Base-by-base conservation (phyloP, 1,140 invertebrate species). In the Diabrotica undecimpunctata region DNA sequence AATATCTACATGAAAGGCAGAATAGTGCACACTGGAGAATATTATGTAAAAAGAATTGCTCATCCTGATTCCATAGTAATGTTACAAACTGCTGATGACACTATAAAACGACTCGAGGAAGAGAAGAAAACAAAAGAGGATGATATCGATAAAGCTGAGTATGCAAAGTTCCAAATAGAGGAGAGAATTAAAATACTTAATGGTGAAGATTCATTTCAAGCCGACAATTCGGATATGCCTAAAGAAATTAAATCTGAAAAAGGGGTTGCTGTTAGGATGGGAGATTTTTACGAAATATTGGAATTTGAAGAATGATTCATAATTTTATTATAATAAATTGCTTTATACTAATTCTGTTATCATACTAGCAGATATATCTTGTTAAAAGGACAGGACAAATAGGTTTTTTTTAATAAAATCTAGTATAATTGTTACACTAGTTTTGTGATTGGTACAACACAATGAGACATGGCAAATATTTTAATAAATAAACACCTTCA, bases 11-110 rank as follows among this genome's bases (percentile, higher is more conserved):
- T 74, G 54, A 67, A 67, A 50, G 74, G 69, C n/a, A 59, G 37
- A 35, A 70, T 75, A 37, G 59, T 70, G 11, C 74, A 74, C 39
- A 75, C 74, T n/a, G 70, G 72, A 6, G 74, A 75, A 64, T 74
- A 67, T 54, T 66, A 70, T 8, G 39, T 74, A 8, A 68, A 68
- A 35, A 68, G 69, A 55, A 60, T 56, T 14, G 68, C 72, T 2
- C 54, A 67, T 25, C 74, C 74, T 8, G 53, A 74, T 54, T 70
- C 67, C 2, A 74, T 66, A 36, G 41, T 50, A 5, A 60, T 70
- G 11, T 62, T 74, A 55, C 60, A 72, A 65, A 70, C 72, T 7
- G 14, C 57, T 25, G 65, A 75, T 11, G 60, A 70, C 61, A 75
- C 72, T 8, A n/a, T 74, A 39, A 59, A 58, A 8, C 14, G 46